Evolutionary conservation across 2,888 invertebrate species (phyloP).

Genomic region (Petrolisthes cinctipes): DNA sequence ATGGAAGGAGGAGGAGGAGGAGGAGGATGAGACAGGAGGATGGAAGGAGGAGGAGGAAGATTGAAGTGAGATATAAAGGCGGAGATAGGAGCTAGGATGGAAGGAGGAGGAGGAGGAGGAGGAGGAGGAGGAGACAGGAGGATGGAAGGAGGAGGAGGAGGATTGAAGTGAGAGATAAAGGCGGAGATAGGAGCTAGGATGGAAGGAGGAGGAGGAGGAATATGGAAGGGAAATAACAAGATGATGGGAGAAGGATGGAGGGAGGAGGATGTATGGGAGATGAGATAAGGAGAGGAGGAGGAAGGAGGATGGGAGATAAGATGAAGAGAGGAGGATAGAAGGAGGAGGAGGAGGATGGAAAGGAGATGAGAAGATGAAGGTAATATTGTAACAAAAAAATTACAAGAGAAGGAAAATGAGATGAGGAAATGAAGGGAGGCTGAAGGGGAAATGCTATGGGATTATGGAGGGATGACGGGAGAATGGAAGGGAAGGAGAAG

Average conservation of each 20-base stretch:
- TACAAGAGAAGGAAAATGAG: background rate
- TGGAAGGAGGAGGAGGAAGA: background rate
- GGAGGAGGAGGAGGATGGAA: background rate
- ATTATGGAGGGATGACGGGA: background rate
- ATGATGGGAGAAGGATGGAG: background rate
- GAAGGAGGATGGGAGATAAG: background rate
- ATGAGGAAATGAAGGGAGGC: background rate
- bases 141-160: background rate
- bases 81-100: too few relatives aligned
- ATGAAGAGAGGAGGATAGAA: background rate
- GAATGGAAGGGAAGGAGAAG: background rate
- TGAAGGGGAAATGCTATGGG: background rate
- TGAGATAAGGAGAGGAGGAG: background rate
- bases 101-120: background rate
- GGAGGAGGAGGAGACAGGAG: background rate
- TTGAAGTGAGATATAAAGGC: background rate
- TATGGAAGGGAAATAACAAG: background rate
- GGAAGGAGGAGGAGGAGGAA: background rate
- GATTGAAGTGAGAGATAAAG: background rate
- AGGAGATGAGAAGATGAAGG: background rate
- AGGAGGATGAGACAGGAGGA: background rate
- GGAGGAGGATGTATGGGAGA: background rate
- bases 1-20: background rate
- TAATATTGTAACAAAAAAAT: background rate
- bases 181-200: too few relatives aligned